Base-by-base conservation (phyloP, 2,113 vertebrate genomes). In the Pteropus alecto region DNA sequence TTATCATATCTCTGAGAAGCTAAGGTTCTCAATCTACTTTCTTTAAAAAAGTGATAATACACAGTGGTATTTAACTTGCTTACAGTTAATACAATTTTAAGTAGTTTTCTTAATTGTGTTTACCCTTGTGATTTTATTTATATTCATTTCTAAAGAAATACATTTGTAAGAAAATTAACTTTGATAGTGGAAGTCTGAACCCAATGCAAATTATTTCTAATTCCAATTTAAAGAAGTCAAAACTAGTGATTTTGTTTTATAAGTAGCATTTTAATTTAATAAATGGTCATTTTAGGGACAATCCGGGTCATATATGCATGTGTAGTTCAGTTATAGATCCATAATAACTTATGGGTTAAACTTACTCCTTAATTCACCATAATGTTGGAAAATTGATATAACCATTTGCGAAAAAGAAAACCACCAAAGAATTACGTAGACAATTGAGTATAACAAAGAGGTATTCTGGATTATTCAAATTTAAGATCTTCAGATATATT, bases 131-230 rank as follows among this genome's bases (percentile, higher is more conserved):
- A 33, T 86, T 93, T 91, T 93, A 35, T 43, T 41, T 77, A 51
- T 21, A 35, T 5, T 68, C 7, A 51, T 89, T 96, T 96, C 26
- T 94, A 76, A 90, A 56, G 88, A 74, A 87, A 87, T 87, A 8
- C 21, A 43, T 89, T 85, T 94, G 0, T 54, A 90, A 86, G 61
- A 56, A 93, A 85, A 48, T 81, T 81, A 81, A 12, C 28, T 87
- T 82, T 71, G 35, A n/a, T 90, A 85, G 67, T 93, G 76, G 48
- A 92, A 86, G 73, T 93, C 24, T 81, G 83, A 95, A 83, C 28
- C 43, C 22, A 74, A 14, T 71, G 19, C 0, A 48, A 19, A 58
- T 95, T 78, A 79, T 30, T 76, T 63, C 28, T 87, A 70, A 87
- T 87, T 88, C 56, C 54, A 82, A 48, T 63, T 77, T 82, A 61